Base-by-base conservation (phyloP, 2,888 invertebrate species). In the Caenorhabditis japonica region DNA sequence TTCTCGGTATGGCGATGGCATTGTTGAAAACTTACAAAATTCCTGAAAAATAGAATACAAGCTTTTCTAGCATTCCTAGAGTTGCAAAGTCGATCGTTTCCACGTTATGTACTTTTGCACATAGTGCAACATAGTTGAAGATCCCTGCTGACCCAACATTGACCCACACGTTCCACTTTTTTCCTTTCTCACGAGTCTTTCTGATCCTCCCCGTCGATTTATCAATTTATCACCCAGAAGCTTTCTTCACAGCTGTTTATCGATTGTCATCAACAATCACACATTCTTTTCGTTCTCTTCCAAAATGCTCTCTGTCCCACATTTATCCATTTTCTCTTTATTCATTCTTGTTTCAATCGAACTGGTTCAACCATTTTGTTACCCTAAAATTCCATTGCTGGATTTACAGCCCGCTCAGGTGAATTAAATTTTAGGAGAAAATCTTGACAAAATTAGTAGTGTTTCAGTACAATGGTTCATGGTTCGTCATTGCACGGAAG, bases 401-500 rank as follows among this genome's bases (percentile, higher is more conserved):
- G 55, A 64, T 39, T 52, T 72, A 30, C 39, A 55, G 17, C 72
- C 72, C 0, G 17, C 59, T 0, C 64, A 70, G 61, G 70, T 60
- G n/a, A 27, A 27, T 38, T 41, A 25, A 15, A 55, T 21, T 17
- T 5, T 10, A 1, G 15, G 13, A n/a, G 0, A 7, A 0, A 7
- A 19, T 13, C 23, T 33, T 25, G 27, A 23, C 25, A 21, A n/a
- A 30, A 2, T 2, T 12, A 4, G 33, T 19, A 27, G 33, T 39
- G 7, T 39, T 71, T 56, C 73, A 81, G 79, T 77, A 79, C 69
- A 79, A 81, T 59, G 81, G 81, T 19, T 77, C 80, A 3, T 81
- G 81, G 81, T 81, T 81, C 53, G 77, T 81, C 39, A 66, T 81
- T 13, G 81, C 81, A 8, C 51, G 77, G 21, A 80, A 80, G 43